A percentile compares a stretch with the other conserved stretches of the same genome.
phyloP scores from a whole-genome alignment of 2,888 invertebrate genomes.

The Ochropleura leucogaster region DNA sequence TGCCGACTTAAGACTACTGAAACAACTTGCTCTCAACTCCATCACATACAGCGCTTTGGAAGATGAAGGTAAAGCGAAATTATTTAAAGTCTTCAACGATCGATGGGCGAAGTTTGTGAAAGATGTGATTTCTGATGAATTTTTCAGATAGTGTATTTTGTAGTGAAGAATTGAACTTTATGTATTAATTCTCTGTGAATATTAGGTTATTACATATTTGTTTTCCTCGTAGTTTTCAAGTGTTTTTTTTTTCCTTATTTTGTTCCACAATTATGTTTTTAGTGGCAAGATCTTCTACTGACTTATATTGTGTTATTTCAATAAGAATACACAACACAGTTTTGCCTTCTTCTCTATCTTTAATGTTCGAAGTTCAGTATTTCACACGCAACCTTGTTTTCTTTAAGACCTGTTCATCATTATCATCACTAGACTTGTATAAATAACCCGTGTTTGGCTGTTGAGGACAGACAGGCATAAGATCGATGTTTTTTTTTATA shows the following conservation, averaged over 20 bases:
- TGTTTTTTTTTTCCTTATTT: neutral
- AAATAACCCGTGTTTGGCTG: neutral
- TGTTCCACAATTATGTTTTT: neutral
- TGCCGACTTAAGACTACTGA: conserved; percentile 93
- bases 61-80: conserved; percentile 68
- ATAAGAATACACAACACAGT: neutral
- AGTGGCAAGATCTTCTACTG: neutral
- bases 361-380: neutral
- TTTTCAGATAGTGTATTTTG: conserved; percentile 1
- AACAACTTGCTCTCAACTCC: conserved; percentile 94
- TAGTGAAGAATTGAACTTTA: neutral
- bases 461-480: neutral
- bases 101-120: conserved; percentile 80
- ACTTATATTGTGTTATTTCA: neutral
- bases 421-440: neutral
- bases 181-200: neutral
- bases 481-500: too few species aligned
- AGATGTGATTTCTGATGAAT: conserved; percentile 64
- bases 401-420: neutral
- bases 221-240: neutral
- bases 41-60: conserved; percentile 92
- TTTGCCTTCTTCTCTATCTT: neutral
- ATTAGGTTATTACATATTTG: neutral
- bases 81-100: conserved; percentile 73
- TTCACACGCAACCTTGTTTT: neutral